These are phyloP conservation scores for Elysia crispata DNA, from an alignment of 2,888 invertebrate species.

Conservation along the genomic window DNA sequence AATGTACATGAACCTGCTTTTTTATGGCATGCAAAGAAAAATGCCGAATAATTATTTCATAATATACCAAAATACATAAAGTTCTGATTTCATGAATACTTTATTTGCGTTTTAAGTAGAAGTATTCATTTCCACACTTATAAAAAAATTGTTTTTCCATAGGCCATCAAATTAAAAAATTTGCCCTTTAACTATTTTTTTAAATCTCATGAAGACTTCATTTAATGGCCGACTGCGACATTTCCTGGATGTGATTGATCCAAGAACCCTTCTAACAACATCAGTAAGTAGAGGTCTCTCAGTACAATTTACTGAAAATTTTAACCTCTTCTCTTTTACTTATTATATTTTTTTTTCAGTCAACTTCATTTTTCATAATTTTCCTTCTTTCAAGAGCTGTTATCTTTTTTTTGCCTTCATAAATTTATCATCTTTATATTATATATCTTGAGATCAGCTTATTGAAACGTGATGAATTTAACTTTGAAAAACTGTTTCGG, in stretches of 20 bases:
- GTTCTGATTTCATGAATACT: too few relatives aligned
- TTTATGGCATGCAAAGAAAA: too few relatives aligned
- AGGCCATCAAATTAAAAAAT: neutral
- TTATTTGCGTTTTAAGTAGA: too few relatives aligned
- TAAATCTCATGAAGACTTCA: conserved; percentile 66
- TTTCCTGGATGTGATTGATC: conserved; percentile 79
- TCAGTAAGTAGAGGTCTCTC: conserved; percentile 67
- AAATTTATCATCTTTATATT: too few relatives aligned
- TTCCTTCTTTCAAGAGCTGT: neutral
- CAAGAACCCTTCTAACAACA: conserved; percentile 77
- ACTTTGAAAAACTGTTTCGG: neutral
- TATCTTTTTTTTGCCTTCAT: too few relatives aligned
- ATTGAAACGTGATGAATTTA: neutral
- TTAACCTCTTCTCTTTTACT: neutral
- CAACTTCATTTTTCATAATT: neutral
- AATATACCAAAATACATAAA: too few relatives aligned
- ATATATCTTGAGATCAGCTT: too few relatives aligned
- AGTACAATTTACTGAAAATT: too few relatives aligned
- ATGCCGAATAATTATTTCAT: too few relatives aligned
- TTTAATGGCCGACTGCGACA: conserved; percentile 78
- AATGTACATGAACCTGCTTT: too few relatives aligned
- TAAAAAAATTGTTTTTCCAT: too few relatives aligned
- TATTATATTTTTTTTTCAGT: neutral
- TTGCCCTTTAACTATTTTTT: neutral
- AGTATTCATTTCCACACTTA: too few relatives aligned